Percentiles rank a stretch among this genome's conserved stretches.
phyloP scores from a whole-genome alignment of 2,888 invertebrate genomes.

The Glyphotaelius pellucidus region DNA sequence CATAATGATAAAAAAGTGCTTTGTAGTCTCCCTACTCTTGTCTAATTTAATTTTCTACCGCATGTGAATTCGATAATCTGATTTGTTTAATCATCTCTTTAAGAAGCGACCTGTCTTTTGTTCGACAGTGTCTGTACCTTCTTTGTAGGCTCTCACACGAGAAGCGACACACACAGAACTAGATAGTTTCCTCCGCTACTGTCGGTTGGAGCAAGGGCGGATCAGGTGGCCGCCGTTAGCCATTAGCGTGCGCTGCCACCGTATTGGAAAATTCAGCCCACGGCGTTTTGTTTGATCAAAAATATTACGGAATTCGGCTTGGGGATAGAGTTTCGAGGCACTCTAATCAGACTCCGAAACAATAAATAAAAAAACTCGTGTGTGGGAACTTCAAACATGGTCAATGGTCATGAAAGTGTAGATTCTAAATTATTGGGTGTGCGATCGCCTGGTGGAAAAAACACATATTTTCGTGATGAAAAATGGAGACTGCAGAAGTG shows the following conservation, averaged over 20 bases:
- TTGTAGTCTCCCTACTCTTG: no score
- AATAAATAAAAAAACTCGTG: neutral
- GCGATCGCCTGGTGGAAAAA: neutral
- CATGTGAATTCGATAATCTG: no score
- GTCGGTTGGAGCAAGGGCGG: slow-evolving; percentile 14
- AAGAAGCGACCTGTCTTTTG: neutral
- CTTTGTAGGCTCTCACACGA: neutral
- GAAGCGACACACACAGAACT: neutral
- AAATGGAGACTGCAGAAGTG: neutral
- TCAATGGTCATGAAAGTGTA: neutral
- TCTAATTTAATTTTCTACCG: no score
- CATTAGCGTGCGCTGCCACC: slow-evolving; percentile 24
- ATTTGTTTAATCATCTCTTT: neutral
- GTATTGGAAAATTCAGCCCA: slow-evolving; percentile 11
- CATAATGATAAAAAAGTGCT: no score
- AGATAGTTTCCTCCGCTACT: neutral
- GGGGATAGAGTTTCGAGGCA: neutral
- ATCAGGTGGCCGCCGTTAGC: slow-evolving; percentile 30
- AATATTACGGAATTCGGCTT: neutral
- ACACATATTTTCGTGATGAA: neutral
- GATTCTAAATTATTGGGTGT: neutral
- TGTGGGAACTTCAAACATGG: neutral
- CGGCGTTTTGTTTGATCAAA: neutral
- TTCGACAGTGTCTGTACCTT: neutral
- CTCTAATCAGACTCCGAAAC: neutral